Evolutionary conservation across 2,113 vertebrate genomes (phyloP).

Genomic region (Nesospiza acunhae): DNA sequence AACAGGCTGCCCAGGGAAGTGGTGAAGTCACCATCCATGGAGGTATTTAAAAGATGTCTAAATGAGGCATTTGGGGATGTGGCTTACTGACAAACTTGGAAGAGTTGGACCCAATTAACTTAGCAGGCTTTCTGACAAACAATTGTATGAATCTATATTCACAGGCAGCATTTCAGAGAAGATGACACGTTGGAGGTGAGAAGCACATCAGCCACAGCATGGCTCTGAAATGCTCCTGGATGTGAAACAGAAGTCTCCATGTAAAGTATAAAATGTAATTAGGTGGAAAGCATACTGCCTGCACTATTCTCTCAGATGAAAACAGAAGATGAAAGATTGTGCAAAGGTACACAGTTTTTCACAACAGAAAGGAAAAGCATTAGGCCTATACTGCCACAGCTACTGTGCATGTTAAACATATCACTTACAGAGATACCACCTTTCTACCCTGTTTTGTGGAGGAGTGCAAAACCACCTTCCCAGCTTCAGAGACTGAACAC

Average conservation of each 20-base stretch:
- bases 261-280: not conserved
- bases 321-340: not conserved
- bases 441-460: not conserved
- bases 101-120: too few relatives aligned
- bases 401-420: not conserved
- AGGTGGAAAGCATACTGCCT: not conserved
- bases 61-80: not conserved
- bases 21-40: not conserved
- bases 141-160: not conserved
- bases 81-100: not conserved
- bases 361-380: not conserved
- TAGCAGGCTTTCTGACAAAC: rapidly evolving
- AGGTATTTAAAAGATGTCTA: not conserved
- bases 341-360: not conserved
- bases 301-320: not conserved
- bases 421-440: not conserved
- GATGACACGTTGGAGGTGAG: not conserved
- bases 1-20: not conserved
- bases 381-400: not conserved
- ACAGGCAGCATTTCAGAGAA: not conserved
- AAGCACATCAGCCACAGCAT: rapidly evolving
- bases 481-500: not conserved
- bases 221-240: not conserved
- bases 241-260: rapidly evolving
- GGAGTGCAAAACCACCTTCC: not conserved